A percentile compares a stretch with the other conserved stretches of the same genome.
phyloP scores from a whole-genome alignment of 2,888 invertebrate genomes.

The Euproctis similis region DNA sequence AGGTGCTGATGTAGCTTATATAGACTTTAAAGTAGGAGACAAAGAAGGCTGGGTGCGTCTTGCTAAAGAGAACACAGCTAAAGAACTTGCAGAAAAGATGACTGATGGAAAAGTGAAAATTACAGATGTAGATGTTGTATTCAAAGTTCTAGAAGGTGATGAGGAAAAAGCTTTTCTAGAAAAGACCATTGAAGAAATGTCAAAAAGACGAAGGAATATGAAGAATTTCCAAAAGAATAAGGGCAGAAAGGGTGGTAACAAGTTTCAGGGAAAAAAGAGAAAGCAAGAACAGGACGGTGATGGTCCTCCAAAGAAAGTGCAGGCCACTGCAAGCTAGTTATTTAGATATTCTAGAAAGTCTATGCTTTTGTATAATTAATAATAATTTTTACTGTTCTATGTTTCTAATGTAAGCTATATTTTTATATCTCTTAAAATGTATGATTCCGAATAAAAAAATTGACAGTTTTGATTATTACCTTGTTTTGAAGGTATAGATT shows the following conservation, averaged over 20 bases:
- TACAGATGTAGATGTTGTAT: slow-evolving; percentile 66
- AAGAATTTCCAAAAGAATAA: slow-evolving; percentile 51
- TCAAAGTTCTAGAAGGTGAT: slow-evolving; percentile 80
- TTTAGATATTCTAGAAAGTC: slow-evolving; percentile 8
- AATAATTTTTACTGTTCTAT: neutral
- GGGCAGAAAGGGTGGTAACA: slow-evolving; percentile 28
- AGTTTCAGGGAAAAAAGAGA: slow-evolving; percentile 39
- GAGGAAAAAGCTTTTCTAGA: slow-evolving; percentile 81
- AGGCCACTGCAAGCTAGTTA: slow-evolving; percentile 39
- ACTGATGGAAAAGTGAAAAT: slow-evolving; percentile 77
- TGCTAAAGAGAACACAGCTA: slow-evolving; percentile 80
- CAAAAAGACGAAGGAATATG: slow-evolving; percentile 69
- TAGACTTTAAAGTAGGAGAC: slow-evolving; percentile 86
- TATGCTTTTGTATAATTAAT: slow-evolving; percentile 8
- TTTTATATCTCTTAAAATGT: too few species aligned
- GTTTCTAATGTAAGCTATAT: slow-evolving; percentile 6
- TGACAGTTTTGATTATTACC: too few species aligned
- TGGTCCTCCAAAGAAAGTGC: slow-evolving; percentile 43
- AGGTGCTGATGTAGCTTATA: slow-evolving; percentile 79
- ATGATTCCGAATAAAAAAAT: too few species aligned
- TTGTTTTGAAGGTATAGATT: too few species aligned
- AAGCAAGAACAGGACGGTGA: slow-evolving; percentile 41
- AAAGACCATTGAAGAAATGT: slow-evolving; percentile 78
- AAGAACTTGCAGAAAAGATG: slow-evolving; percentile 78
- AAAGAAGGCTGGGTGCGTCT: slow-evolving; percentile 83